phyloP scores from a whole-genome alignment of 2,888 invertebrate species.

The Tigriopus californicus region DNA sequence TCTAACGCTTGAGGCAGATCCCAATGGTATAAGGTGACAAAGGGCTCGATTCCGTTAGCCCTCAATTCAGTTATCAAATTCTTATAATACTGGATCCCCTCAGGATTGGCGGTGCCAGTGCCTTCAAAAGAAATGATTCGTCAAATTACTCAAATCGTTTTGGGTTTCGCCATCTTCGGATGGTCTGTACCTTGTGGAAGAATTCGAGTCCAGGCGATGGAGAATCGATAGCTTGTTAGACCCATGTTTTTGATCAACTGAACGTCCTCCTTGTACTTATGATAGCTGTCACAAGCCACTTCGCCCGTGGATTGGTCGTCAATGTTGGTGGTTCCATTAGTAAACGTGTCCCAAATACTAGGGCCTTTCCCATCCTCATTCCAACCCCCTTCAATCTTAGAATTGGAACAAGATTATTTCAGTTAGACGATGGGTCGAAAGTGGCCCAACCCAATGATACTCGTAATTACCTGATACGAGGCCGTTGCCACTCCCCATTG shows the following conservation, averaged over 20 bases:
- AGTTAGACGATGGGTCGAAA: neutral
- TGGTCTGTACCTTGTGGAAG: slow-evolving; percentile 22
- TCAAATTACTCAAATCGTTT: too few relatives aligned
- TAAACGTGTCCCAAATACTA: slow-evolving; percentile 27
- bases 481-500: slow-evolving; percentile 25
- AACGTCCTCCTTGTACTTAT: slow-evolving; percentile 28
- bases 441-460: neutral
- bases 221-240: slow-evolving; percentile 25
- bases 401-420: too few relatives aligned
- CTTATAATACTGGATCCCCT: slow-evolving; percentile 27
- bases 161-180: too few relatives aligned
- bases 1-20: slow-evolving; percentile 18
- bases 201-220: slow-evolving; percentile 29
- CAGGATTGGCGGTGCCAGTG: slow-evolving; percentile 22
- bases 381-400: slow-evolving; percentile 24
- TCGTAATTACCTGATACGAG: slow-evolving; percentile 21
- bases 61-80: slow-evolving; percentile 24
- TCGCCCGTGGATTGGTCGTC: slow-evolving; percentile 22
- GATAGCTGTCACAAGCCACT: slow-evolving; percentile 28
- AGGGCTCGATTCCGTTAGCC: slow-evolving; percentile 25
- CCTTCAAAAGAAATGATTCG: slow-evolving; percentile 36
- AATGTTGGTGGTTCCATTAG: neutral
- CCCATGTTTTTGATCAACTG: slow-evolving; percentile 25
- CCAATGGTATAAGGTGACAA: slow-evolving; percentile 22
- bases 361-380: slow-evolving; percentile 22